These are phyloP conservation scores for Leptopilina clavipes DNA, from an alignment of 1,140 invertebrate genomes.

Conservation along the genomic window DNA sequence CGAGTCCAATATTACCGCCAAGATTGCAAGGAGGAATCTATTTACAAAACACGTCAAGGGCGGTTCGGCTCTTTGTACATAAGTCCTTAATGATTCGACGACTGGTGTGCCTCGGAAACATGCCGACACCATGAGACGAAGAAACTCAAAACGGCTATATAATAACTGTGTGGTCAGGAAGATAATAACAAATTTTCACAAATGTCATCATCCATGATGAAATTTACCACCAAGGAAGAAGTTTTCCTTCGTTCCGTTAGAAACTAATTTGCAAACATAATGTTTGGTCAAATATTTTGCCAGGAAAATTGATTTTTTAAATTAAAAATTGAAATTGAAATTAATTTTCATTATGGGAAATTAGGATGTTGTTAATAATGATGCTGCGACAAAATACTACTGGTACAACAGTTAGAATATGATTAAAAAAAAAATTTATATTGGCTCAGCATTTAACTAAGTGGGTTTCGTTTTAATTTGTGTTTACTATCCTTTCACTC, in stretches of 20 bases:
- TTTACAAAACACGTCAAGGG: slow-evolving; percentile 40
- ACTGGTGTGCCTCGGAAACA: slow-evolving; percentile 37
- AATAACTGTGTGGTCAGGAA: not conserved
- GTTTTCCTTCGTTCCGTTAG: not conserved
- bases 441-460: too few species aligned
- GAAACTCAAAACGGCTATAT: slow-evolving; percentile 7
- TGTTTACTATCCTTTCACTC: slow-evolving; percentile 34
- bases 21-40: slow-evolving; percentile 39
- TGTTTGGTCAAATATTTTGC: too few species aligned
- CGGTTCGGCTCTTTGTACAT: slow-evolving; percentile 39
- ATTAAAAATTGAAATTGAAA: too few species aligned
- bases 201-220: slow-evolving; percentile 23
- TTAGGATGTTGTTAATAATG: too few species aligned
- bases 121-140: slow-evolving; percentile 24
- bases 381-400: not conserved
- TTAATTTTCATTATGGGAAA: too few species aligned
- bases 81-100: slow-evolving; percentile 44
- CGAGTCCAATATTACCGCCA: slow-evolving; percentile 35
- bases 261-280: too few species aligned
- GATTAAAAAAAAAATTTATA: slow-evolving; percentile 3
- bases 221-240: not conserved
- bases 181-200: not conserved
- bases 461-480: slow-evolving; percentile 23
- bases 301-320: too few species aligned
- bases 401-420: not conserved